Conservation (phyloP, 2,888 invertebrate species). For the Salticus scenicus region DNA sequence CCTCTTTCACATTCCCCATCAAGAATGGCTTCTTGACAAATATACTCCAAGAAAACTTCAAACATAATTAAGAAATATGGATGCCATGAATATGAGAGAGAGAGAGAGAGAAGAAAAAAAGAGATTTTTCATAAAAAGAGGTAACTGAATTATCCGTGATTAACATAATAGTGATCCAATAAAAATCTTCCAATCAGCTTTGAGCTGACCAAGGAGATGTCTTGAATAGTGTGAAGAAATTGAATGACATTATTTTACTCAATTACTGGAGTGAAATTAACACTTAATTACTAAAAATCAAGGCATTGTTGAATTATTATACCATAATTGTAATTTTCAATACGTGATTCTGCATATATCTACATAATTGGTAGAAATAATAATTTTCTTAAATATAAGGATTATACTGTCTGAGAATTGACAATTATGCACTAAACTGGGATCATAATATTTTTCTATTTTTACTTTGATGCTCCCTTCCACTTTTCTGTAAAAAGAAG, state of each 20-base stretch:
- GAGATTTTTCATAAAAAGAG: not conserved
- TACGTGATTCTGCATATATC: not conserved
- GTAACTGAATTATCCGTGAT: constrained; percentile 48
- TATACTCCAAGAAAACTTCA: constrained; percentile 48
- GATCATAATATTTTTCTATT: too few relatives aligned
- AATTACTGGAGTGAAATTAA: not conserved
- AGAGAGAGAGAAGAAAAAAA: constrained; percentile 25
- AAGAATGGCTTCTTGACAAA: constrained; percentile 66
- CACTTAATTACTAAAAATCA: not conserved
- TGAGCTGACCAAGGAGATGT: not conserved
- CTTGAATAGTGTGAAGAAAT: not conserved
- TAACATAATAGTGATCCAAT: constrained; percentile 49
- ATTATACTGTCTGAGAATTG: too few relatives aligned
- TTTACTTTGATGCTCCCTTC: too few relatives aligned
- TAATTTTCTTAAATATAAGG: too few relatives aligned
- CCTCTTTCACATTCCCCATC: constrained; percentile 19
- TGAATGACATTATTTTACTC: not conserved
- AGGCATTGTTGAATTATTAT: not conserved
- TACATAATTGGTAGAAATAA: not conserved
- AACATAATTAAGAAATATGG: constrained; percentile 66
- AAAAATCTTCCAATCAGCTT: constrained; percentile 31
- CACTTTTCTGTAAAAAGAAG: too few relatives aligned
- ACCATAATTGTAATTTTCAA: not conserved
- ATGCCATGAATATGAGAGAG: constrained; percentile 49
- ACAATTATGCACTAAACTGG: too few relatives aligned